Evolutionary conservation across 1,140 invertebrate species (phyloP).

Genomic region (Drosophila pruinosa): DNA sequence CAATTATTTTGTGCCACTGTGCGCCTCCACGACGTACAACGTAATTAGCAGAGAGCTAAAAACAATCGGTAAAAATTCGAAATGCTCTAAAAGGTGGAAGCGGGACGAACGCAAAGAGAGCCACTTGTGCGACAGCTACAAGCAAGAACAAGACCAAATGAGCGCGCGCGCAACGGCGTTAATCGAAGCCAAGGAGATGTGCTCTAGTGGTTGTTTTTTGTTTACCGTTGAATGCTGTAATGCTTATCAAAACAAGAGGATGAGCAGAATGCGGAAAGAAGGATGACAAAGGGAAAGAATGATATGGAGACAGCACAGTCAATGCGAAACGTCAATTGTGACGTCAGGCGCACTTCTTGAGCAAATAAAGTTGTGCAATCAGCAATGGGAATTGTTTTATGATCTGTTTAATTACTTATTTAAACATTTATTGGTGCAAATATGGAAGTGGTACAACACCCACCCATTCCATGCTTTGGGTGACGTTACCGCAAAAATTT

Average conservation of each 20-base stretch:
- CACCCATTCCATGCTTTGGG: not conserved
- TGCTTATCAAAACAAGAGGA: slow-evolving; percentile 3
- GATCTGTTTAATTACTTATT: slow-evolving; percentile 47
- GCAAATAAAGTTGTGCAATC: slow-evolving; percentile 35
- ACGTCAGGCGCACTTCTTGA: slow-evolving; percentile 17
- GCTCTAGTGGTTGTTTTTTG: slow-evolving; percentile 1
- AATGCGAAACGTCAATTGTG: slow-evolving; percentile 20
- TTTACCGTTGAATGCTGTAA: slow-evolving; percentile 4
- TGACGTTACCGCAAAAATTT: slow-evolving; percentile 63
- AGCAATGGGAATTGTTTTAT: slow-evolving; percentile 35
- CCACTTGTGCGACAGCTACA: not conserved
- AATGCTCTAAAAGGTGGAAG: not conserved
- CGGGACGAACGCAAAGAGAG: not conserved
- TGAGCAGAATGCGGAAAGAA: not conserved
- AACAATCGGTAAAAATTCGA: slow-evolving; percentile 22
- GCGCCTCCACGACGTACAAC: not conserved
- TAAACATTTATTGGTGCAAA: slow-evolving; percentile 56
- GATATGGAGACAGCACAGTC: not conserved
- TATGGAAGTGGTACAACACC: slow-evolving; percentile 53
- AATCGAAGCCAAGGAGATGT: not conserved
- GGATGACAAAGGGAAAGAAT: not conserved
- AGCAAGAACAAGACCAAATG: not conserved
- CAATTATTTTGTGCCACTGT: slow-evolving; percentile 7
- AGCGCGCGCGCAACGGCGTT: slow-evolving; percentile 8
- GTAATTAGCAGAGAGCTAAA: slow-evolving; percentile 32